A percentile compares a stretch with the other conserved stretches of the same genome.
Evolutionary conservation across 2,888 invertebrate genomes (phyloP).

Genomic region (Drosophila histrio): DNA sequence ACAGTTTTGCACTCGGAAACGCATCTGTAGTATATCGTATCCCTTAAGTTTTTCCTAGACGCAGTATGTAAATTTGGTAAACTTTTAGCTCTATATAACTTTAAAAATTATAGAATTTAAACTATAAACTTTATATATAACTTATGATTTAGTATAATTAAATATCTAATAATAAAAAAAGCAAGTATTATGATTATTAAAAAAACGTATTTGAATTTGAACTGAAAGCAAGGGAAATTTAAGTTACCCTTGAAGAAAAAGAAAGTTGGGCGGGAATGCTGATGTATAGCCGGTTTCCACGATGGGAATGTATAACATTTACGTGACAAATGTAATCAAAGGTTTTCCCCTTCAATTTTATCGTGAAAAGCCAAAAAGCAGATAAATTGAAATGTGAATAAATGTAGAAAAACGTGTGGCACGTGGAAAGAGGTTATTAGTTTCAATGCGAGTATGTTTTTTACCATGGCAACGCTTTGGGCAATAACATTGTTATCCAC

Average conservation of each 20-base stretch:
- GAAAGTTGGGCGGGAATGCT: no score
- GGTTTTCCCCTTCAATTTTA: no score
- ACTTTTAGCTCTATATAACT: slow-evolving; percentile 27
- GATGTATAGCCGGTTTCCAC: no score
- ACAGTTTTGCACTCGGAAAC: slow-evolving; percentile 14
- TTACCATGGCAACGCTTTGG: slow-evolving; percentile 24
- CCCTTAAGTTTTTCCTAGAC: slow-evolving; percentile 38
- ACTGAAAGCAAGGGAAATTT: not conserved
- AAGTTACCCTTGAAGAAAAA: not conserved
- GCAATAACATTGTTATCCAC: slow-evolving; percentile 14
- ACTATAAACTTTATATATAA: slow-evolving; percentile 30
- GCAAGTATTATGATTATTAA: slow-evolving; percentile 47
- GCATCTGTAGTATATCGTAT: slow-evolving; percentile 34
- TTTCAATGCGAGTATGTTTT: not conserved
- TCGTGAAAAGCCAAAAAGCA: no score
- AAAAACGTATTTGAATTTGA: not conserved
- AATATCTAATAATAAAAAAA: slow-evolving; percentile 20
- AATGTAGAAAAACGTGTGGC: no score
- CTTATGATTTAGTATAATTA: slow-evolving; percentile 44
- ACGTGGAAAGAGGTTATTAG: no score
- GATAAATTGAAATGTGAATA: no score
- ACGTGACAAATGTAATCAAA: no score
- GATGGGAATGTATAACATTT: no score
- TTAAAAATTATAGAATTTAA: slow-evolving; percentile 19
- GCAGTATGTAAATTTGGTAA: slow-evolving; percentile 29